These are phyloP conservation scores for Octomys mimax DNA, from an alignment of 2,797 vertebrate species.

Conservation along the genomic window DNA sequence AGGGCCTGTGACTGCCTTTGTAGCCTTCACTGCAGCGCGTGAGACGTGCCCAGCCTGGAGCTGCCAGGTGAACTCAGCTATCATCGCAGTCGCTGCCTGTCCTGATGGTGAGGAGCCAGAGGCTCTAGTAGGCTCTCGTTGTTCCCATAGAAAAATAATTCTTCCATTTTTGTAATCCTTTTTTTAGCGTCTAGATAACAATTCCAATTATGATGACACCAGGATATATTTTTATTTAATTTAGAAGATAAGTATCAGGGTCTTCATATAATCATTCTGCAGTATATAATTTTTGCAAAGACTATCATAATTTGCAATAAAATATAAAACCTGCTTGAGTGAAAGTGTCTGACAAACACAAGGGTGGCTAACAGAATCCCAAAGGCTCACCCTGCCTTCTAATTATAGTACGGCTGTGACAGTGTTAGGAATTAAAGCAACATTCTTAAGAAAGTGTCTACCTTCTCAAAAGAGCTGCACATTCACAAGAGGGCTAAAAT, in stretches of 20 bases:
- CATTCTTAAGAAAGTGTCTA: conserved; percentile 18
- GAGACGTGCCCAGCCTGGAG: not conserved
- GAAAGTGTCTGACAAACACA: conserved; percentile 39
- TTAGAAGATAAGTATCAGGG: conserved; percentile 27
- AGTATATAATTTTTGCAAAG: conserved; percentile 34
- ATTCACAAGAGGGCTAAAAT: not conserved
- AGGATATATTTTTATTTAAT: conserved; percentile 51
- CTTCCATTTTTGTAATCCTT: not conserved
- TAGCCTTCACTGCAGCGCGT: not conserved
- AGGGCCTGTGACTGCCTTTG: not conserved
- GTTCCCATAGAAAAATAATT: not conserved
- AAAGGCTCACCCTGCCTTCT: not conserved
- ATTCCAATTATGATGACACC: conserved; percentile 12
- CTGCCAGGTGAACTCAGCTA: not conserved
- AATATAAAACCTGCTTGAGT: conserved; percentile 40
- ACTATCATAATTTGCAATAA: conserved; percentile 34
- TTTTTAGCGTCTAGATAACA: conserved; percentile 38
- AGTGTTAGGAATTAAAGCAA: not conserved
- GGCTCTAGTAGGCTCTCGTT: not conserved
- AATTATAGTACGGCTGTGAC: not conserved
- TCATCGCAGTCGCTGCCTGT: not conserved
- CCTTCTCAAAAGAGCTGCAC: not conserved
- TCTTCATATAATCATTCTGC: conserved; percentile 20
- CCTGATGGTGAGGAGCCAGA: not conserved
- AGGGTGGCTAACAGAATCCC: conserved; percentile 27